phyloP scores from a whole-genome alignment of 2,113 vertebrate species.

The Catharus bicknelli region DNA sequence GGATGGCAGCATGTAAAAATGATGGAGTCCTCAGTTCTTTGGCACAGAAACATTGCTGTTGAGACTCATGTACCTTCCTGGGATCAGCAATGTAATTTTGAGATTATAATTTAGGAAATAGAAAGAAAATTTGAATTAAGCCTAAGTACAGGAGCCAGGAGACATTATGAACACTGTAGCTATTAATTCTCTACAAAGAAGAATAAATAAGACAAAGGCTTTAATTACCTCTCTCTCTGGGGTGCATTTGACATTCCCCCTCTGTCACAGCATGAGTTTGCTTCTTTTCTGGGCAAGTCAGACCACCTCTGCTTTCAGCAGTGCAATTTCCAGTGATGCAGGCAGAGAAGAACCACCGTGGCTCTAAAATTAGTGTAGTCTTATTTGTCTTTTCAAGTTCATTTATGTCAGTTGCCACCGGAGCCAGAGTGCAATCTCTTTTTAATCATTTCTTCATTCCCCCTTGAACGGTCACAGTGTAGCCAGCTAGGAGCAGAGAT shows the following conservation, averaged over 20 bases:
- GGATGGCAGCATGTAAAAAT: neutral
- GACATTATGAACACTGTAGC: neutral
- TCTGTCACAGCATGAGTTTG: neutral
- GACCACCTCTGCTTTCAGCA: constrained; percentile 18
- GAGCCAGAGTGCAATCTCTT: constrained; percentile 58
- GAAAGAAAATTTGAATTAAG: constrained; percentile 3
- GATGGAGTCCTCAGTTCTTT: neutral
- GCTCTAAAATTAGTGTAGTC: constrained; percentile 59
- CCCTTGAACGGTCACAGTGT: neutral
- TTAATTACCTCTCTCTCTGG: constrained; percentile 25
- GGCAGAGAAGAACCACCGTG: constrained; percentile 11
- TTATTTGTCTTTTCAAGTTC: constrained; percentile 71
- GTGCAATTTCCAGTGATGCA: constrained; percentile 8
- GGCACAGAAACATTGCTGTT: neutral
- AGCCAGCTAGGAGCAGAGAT: constrained; percentile 22
- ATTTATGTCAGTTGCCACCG: constrained; percentile 59
- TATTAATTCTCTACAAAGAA: constrained; percentile 30
- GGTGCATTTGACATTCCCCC: constrained; percentile 3
- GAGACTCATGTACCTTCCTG: neutral
- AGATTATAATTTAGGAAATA: neutral
- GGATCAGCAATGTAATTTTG: neutral
- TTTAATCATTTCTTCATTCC: constrained; percentile 70
- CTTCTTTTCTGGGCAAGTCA: neutral
- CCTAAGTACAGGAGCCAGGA: neutral
- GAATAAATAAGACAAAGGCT: constrained; percentile 23